Evolutionary conservation across 2,113 vertebrate genomes (phyloP).

Genomic region (Ceyx melanurus): DNA sequence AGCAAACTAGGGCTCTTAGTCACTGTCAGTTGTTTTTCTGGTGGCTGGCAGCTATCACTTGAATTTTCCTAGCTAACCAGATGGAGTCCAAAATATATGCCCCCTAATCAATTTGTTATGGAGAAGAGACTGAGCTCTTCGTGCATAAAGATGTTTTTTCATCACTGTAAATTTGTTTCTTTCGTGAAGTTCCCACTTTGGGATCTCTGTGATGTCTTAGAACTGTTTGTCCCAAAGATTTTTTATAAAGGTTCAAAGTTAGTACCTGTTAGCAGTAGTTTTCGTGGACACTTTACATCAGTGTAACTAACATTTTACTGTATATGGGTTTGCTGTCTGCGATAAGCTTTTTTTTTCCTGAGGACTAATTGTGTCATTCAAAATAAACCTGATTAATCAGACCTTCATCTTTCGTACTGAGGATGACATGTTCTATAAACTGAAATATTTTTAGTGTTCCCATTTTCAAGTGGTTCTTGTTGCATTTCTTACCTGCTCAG

Average conservation of each 20-base stretch:
- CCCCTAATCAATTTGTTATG: not conserved
- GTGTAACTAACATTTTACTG: not conserved
- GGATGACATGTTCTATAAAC: not conserved
- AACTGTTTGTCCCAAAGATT: not conserved
- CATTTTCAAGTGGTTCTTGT: not conserved
- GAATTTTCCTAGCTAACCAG: not conserved
- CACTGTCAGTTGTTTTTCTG: not conserved
- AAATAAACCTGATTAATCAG: not conserved
- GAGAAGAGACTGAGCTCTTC: not conserved
- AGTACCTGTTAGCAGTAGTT: not conserved
- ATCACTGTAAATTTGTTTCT: not conserved
- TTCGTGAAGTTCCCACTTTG: not conserved
- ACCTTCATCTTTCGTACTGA: not conserved
- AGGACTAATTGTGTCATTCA: not conserved
- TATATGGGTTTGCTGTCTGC: not conserved
- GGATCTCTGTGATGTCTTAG: not conserved
- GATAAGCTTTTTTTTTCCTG: not conserved
- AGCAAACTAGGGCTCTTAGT: not conserved
- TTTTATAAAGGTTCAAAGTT: not conserved
- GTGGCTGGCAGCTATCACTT: not conserved
- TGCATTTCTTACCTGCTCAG: not conserved
- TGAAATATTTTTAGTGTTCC: not conserved
- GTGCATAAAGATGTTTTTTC: not conserved
- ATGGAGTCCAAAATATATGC: not conserved
- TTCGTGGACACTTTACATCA: not conserved